phyloP scores from a whole-genome alignment of 2,113 vertebrate genomes.

The Ictalurus furcatus region DNA sequence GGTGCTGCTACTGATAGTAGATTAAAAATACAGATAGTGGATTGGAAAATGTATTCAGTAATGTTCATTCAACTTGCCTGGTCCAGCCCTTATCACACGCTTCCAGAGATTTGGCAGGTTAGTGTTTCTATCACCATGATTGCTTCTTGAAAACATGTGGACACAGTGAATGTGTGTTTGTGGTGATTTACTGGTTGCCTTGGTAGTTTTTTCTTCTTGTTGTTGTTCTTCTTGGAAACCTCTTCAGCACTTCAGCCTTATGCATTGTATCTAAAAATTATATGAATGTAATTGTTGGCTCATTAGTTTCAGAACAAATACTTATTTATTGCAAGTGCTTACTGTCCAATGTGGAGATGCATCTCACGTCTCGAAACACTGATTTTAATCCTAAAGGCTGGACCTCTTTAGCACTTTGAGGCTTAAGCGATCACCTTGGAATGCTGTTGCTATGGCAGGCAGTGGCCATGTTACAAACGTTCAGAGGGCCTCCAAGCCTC shows the following conservation, averaged over 20 bases:
- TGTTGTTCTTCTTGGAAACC: neutral
- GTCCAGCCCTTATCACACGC: neutral
- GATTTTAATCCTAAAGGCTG: constrained; percentile 59
- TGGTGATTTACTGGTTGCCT: neutral
- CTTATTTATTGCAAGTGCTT: neutral
- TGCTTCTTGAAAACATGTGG: neutral
- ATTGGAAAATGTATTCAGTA: neutral
- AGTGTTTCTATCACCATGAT: neutral
- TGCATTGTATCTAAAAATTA: neutral
- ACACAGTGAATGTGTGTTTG: neutral
- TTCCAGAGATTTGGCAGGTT: neutral
- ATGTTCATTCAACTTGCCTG: neutral
- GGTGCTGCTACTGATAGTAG: neutral
- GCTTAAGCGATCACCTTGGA: constrained; percentile 65
- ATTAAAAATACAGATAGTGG: neutral
- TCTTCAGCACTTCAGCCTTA: neutral
- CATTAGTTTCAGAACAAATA: neutral
- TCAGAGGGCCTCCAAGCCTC: constrained; percentile 17
- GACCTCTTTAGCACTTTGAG: constrained; percentile 60
- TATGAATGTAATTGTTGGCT: neutral
- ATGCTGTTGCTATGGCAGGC: constrained; percentile 63
- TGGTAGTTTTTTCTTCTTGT: neutral
- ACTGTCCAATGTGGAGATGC: neutral
- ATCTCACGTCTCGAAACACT: neutral
- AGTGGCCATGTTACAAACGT: constrained; percentile 43